Evolutionary conservation across 1,140 invertebrate genomes (phyloP).

Genomic region (Vanessa tameamea): DNA sequence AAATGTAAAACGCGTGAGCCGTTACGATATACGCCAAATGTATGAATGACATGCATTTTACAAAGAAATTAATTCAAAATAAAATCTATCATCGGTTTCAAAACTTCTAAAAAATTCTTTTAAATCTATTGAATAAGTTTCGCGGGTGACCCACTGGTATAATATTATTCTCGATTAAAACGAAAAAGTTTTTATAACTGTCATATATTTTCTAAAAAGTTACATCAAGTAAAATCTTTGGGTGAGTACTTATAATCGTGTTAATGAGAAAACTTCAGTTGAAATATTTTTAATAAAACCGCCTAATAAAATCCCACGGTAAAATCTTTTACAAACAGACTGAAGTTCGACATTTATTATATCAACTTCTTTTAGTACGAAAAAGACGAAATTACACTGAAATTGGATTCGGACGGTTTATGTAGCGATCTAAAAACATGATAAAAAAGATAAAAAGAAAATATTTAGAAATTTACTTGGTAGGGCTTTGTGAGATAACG

Average conservation of each 20-base stretch:
- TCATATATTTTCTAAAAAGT: background rate
- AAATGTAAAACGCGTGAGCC: no score
- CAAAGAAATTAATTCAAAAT: no score
- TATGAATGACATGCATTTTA: no score
- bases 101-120: no score
- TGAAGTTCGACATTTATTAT: background rate
- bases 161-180: background rate
- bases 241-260: background rate
- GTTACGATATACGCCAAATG: no score
- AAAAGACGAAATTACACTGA: background rate
- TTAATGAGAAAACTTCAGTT: slow-evolving; percentile 21
- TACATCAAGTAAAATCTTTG: background rate
- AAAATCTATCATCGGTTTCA: no score
- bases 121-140: no score
- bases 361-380: background rate
- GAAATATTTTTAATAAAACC: slow-evolving; percentile 24
- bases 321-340: background rate
- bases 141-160: no score
- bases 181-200: background rate
- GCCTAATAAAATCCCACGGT: slow-evolving; percentile 7
- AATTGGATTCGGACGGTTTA: background rate
- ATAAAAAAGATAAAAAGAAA: no score
- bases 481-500: no score
- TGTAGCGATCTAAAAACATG: background rate
- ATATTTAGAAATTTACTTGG: no score